These are phyloP conservation scores for Pseudochirops cupreus DNA, from an alignment of 2,797 vertebrate species.

Conservation along the genomic window DNA sequence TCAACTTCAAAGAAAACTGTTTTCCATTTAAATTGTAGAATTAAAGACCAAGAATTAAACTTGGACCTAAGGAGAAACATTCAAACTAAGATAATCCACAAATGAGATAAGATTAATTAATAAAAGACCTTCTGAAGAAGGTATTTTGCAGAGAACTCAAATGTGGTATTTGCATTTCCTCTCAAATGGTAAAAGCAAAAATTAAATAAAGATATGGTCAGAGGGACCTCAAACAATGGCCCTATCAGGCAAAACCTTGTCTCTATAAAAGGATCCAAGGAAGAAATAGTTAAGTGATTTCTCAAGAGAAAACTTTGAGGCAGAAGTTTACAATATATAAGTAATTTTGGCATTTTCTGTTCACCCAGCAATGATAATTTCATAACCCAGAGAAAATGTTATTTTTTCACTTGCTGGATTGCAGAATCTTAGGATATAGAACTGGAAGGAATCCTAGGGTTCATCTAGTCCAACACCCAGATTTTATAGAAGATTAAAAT, in stretches of 20 bases:
- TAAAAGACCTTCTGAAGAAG: constrained; percentile 46
- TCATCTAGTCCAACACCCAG: not conserved
- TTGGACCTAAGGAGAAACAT: constrained; percentile 35
- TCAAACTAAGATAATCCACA: constrained; percentile 26
- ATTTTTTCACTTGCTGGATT: not conserved
- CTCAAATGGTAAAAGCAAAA: constrained; percentile 28
- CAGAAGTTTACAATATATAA: constrained; percentile 69
- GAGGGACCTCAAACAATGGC: constrained; percentile 52
- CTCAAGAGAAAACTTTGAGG: constrained; percentile 52
- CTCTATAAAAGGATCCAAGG: not conserved
- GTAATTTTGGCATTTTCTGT: constrained; percentile 18
- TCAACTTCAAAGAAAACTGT: constrained; percentile 56
- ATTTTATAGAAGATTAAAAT: not conserved
- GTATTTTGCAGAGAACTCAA: constrained; percentile 47
- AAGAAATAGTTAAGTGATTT: constrained; percentile 26
- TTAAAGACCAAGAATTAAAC: constrained; percentile 32
- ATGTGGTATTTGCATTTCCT: constrained; percentile 58
- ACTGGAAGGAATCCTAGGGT: not conserved
- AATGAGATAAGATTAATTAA: constrained; percentile 57
- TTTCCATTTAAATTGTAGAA: constrained; percentile 55
- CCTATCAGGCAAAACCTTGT: constrained; percentile 56
- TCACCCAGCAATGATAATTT: constrained; percentile 40
- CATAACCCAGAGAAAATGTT: not conserved
- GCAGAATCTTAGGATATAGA: not conserved
- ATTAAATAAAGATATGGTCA: constrained; percentile 64